A percentile compares a stretch with the other conserved stretches of the same genome.
Evolutionary conservation across 2,797 vertebrate genomes (phyloP).

Genomic region (Morelia viridis): DNA sequence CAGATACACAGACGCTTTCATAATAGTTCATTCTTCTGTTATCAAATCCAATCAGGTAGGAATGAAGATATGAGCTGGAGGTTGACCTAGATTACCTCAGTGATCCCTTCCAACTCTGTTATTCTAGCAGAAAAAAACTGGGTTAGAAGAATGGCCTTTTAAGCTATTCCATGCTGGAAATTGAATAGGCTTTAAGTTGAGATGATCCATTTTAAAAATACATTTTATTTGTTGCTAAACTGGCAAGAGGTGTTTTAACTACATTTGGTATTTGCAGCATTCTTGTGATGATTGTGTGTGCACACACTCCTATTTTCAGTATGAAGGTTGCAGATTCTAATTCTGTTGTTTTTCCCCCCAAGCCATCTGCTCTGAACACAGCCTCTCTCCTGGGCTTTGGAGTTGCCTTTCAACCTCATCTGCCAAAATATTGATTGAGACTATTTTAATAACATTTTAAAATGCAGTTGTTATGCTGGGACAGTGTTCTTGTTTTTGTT

Average conservation of each 20-base stretch:
- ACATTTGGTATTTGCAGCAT: constrained; percentile 16
- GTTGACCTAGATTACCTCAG: background rate
- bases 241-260: background rate
- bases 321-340: constrained; percentile 36
- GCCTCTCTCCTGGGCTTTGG: constrained; percentile 27
- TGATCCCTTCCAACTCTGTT: background rate
- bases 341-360: constrained; percentile 19
- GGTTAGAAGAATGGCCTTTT: background rate
- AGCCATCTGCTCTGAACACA: constrained; percentile 28
- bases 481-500: constrained; percentile 50
- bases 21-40: background rate
- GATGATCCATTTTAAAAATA: constrained; percentile 49
- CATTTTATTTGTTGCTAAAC: constrained; percentile 31
- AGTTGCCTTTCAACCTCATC: constrained; percentile 61
- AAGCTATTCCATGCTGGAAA: constrained; percentile 30
- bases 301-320: background rate
- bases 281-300: background rate
- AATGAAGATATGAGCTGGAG: background rate
- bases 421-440: constrained; percentile 53
- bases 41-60: background rate
- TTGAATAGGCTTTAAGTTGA: constrained; percentile 38
- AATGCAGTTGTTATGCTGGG: constrained; percentile 75
- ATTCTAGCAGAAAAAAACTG: background rate
- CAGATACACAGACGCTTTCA: background rate
- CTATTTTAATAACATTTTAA: constrained; percentile 75